Conservation (phyloP, 2,797 vertebrate genomes). For the Psittacula derbiana region DNA sequence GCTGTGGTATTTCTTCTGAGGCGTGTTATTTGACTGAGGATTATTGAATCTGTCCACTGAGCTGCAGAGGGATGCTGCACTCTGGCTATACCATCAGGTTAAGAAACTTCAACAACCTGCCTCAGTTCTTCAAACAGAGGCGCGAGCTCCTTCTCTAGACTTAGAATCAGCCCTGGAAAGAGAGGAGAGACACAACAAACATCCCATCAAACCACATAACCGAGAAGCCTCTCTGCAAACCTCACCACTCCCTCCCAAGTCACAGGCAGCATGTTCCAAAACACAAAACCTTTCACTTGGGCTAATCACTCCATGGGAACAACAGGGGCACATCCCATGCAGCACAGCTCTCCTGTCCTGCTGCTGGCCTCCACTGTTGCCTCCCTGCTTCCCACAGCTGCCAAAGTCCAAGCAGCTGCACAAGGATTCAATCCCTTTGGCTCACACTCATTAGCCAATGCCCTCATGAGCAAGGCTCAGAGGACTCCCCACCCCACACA, state of each 20-base stretch:
- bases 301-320: background rate
- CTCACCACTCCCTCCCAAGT: background rate
- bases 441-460: background rate
- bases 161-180: conserved; percentile 90
- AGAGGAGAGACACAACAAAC: background rate
- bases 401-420: background rate
- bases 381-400: background rate
- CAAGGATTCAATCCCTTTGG: background rate
- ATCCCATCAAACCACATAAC: background rate
- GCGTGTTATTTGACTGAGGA: conserved; percentile 2
- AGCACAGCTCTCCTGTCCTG: rapidly evolving
- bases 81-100: conserved; percentile 19
- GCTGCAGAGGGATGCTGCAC: conserved; percentile 31
- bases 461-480: background rate
- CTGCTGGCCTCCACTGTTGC: background rate
- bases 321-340: rapidly evolving
- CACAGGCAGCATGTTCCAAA: background rate
- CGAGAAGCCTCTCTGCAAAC: background rate
- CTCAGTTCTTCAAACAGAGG: conserved; percentile 92
- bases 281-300: background rate
- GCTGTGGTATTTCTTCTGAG: conserved; percentile 34
- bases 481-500: background rate
- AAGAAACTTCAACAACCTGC: conserved; percentile 95
- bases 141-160: conserved; percentile 92
- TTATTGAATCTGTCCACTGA: conserved; percentile 54